phyloP scores from a whole-genome alignment of 2,113 vertebrate species.

The Aptenodytes forsteri region DNA sequence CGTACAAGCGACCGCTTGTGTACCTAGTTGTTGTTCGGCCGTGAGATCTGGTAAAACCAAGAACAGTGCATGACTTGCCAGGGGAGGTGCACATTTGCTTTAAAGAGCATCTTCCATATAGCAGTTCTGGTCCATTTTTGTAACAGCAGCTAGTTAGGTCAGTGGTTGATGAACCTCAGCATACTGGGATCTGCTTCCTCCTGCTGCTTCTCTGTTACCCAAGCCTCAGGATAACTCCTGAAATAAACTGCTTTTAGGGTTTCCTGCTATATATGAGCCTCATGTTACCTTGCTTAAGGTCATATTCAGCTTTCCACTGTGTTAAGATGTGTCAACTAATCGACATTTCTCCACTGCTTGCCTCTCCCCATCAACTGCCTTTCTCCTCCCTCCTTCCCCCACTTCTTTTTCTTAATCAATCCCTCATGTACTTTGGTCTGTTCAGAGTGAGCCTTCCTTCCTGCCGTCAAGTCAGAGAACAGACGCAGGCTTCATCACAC shows the following conservation, averaged over 20 bases:
- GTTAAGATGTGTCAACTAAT: background rate
- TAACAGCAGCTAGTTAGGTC: background rate
- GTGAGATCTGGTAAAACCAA: background rate
- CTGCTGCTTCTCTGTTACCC: background rate
- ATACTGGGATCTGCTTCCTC: background rate
- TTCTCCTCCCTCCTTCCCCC: background rate
- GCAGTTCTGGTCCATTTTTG: background rate
- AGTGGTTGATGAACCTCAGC: background rate
- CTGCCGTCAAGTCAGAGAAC: background rate
- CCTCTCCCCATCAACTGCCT: background rate
- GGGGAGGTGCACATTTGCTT: background rate
- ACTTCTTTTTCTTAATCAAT: constrained; percentile 24
- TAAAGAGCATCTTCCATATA: background rate
- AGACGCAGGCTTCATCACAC: background rate
- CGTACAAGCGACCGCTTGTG: background rate
- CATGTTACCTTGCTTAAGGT: background rate
- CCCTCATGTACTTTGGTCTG: background rate
- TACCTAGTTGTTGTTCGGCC: background rate
- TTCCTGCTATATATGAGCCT: background rate
- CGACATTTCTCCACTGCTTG: background rate
- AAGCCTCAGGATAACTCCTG: background rate
- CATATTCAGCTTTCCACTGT: background rate
- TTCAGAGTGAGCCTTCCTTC: constrained; percentile 10
- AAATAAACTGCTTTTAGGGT: constrained; percentile 30
- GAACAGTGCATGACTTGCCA: background rate